Percentiles rank a stretch among this genome's conserved stretches.
Evolutionary conservation across 2,113 vertebrate species (phyloP).

Genomic region (cattle (Bos taurus)): ARS-UCD2.0 NC_037328.1:40218501-40219000

Average conservation of each 20-base stretch:
- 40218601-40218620: not conserved
- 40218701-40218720: not conserved
- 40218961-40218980: not conserved
- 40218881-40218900: not conserved
- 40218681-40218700: not conserved
- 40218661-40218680: not conserved
- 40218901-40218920: not conserved
- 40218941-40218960: not conserved
- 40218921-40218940: not conserved
- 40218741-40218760: not conserved
- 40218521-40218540: not conserved
- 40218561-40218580: fast-evolving
- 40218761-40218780: not conserved
- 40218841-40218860: not conserved
- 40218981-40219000: not conserved
- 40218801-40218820: not conserved
- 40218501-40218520: not conserved
- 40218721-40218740: not conserved
- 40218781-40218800: not conserved
- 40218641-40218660: not conserved
- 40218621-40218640: not conserved
- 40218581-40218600: not conserved
- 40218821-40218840: not conserved
- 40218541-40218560: not conserved
- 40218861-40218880: not conserved